Base-by-base conservation (phyloP, 2,888 invertebrate species). In the Panzeria rudis region DNA sequence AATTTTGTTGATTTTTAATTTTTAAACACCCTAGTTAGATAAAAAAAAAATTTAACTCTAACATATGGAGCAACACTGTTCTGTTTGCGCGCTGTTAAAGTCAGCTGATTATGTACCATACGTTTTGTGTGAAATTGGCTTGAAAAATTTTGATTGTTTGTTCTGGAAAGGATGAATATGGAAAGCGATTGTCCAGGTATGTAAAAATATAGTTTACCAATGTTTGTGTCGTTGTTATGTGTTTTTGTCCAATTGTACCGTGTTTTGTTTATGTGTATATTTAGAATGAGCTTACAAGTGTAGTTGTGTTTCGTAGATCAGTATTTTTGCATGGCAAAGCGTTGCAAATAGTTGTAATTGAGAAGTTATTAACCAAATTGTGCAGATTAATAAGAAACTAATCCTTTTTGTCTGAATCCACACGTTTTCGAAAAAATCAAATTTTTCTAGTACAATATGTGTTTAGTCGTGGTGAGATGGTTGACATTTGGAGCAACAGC, bases 341-440 rank as follows among this genome's bases (percentile, higher is more conserved):
- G 72, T 76, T 79, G 41, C 71, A 84, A 80, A 84, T 80, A 71
- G 71, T 80, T 75, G 38, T 73, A 61, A 73, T 20, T 54, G 75
- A 73, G 44, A 69, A 76, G 44, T 9, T 80, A 71, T 84, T 80
- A 80, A 80, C 76, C 56, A 32, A 32, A 32, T 32, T 32, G 32
- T 32, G 32, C 32, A 32, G 32, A 32, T 32, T 32, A 32, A 32
- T 78, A 29, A 44, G 66, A 75, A 84, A 71, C 75, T 84, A 79
- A 75, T 69, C 71, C 29, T 71, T 69, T 79, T 71, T 79, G 79
- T 79, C 52, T 62, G 79, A 79, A 79, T 79, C 61, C 79, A 80
- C 59, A 69, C 38, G n/a, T n/a, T n/a, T n/a, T n/a, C n/a, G n/a
- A n/a, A n/a, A n/a, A n/a, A n/a, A n/a, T n/a, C n/a, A n/a, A 62